These are phyloP conservation scores for Phalacrocorax brasilianus DNA, from an alignment of 2,113 vertebrate species.

Conservation along the genomic window DNA sequence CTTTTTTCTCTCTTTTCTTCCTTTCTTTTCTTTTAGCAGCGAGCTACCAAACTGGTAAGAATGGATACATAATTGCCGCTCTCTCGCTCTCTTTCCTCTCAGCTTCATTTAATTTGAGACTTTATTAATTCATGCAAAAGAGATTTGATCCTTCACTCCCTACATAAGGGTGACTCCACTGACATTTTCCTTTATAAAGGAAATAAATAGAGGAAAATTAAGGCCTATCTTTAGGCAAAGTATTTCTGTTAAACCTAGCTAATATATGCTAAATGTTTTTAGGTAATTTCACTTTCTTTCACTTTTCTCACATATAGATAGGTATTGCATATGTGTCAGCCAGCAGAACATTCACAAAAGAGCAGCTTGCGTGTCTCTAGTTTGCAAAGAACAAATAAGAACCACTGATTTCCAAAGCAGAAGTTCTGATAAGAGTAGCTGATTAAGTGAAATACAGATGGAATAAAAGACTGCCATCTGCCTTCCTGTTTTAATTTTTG, in stretches of 20 bases:
- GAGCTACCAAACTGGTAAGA: background rate
- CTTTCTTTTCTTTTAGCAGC: background rate
- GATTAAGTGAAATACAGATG: conserved; percentile 38
- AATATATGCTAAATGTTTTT: background rate
- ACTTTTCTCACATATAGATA: background rate
- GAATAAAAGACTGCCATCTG: conserved; percentile 49
- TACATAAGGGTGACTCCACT: background rate
- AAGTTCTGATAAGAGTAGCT: conserved; percentile 32
- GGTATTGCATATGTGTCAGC: background rate
- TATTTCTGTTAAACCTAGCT: background rate
- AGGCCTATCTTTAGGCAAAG: background rate
- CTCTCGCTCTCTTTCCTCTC: no score
- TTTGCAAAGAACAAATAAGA: background rate
- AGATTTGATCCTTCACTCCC: background rate
- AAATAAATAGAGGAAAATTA: background rate
- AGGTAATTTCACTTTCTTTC: background rate
- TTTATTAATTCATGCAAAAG: background rate
- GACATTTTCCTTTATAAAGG: background rate
- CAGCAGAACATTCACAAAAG: background rate
- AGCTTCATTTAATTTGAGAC: background rate
- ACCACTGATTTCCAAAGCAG: background rate
- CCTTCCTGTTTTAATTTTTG: conserved; percentile 52
- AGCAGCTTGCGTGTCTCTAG: background rate
- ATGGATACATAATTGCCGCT: background rate
- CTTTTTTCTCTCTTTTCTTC: no score